Percentiles rank a stretch among this genome's conserved stretches.
Conservation (phyloP, 2,113 vertebrate species). For the Hoplias malabaricus region DNA sequence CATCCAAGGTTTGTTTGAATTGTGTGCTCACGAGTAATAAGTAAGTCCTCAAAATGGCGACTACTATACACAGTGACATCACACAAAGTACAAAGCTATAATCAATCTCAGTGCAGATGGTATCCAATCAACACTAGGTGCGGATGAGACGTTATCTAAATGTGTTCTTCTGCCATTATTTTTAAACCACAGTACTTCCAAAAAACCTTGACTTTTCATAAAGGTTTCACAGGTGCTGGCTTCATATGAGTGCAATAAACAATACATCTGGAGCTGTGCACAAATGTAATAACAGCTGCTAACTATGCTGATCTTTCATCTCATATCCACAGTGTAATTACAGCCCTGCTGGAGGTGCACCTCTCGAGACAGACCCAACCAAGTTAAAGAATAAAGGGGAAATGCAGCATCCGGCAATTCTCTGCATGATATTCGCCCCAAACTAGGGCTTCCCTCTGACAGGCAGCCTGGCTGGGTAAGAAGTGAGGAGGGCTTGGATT, state of each 20-base stretch:
- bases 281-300: not conserved
- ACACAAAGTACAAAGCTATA: no score
- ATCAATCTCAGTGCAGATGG: no score
- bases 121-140: not conserved
- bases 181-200: not conserved
- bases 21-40: no score
- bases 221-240: not conserved
- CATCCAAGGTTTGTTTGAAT: no score
- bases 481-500: not conserved
- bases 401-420: not conserved
- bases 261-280: not conserved
- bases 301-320: not conserved
- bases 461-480: not conserved
- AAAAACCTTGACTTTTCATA: not conserved
- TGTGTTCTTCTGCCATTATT: not conserved
- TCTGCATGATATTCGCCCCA: not conserved
- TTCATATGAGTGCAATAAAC: not conserved
- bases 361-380: not conserved
- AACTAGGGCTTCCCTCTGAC: not conserved
- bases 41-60: no score
- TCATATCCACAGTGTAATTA: not conserved
- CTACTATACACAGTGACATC: no score
- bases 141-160: not conserved
- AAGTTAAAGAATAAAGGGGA: not conserved
- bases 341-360: not conserved